A percentile compares a stretch with the other conserved stretches of the same genome.
These are phyloP conservation scores for Aspidiotus rigidus DNA, from an alignment of 2,888 invertebrate genomes.

Conservation along the genomic window DNA sequence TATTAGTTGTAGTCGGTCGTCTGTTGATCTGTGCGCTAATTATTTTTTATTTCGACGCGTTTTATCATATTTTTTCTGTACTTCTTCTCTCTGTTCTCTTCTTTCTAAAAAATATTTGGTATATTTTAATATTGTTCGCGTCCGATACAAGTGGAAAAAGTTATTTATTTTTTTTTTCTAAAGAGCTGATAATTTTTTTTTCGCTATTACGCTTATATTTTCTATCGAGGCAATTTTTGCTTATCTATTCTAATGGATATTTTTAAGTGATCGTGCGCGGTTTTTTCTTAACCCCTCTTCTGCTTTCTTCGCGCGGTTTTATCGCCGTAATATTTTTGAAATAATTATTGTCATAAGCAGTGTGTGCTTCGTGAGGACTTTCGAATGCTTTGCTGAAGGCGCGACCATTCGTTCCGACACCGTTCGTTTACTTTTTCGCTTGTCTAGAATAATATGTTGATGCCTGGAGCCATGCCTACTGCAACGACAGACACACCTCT, in stretches of 20 bases:
- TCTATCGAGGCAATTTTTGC: no score
- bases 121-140: no score
- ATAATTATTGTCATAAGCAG: not conserved
- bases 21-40: slow-evolving; percentile 20
- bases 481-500: slow-evolving; percentile 41
- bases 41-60: slow-evolving; percentile 20
- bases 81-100: not conserved
- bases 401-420: not conserved
- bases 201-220: not conserved
- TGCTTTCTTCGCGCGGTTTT: no score
- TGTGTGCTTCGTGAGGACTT: not conserved
- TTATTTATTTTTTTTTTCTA: not conserved
- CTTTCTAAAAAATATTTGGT: no score
- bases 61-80: slow-evolving; percentile 15
- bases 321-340: not conserved
- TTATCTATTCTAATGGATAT: not conserved
- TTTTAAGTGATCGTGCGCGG: not conserved
- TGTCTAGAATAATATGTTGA: slow-evolving; percentile 44
- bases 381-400: slow-evolving; percentile 22
- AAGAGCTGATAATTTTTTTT: not conserved
- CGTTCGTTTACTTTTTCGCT: not conserved
- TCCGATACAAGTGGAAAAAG: not conserved
- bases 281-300: not conserved
- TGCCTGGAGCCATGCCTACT: slow-evolving; percentile 49
- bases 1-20: slow-evolving; percentile 27